Percentiles rank a stretch among this genome's conserved stretches.
phyloP scores from a whole-genome alignment of 2,113 vertebrate species.

The Platycercus adscitus region DNA sequence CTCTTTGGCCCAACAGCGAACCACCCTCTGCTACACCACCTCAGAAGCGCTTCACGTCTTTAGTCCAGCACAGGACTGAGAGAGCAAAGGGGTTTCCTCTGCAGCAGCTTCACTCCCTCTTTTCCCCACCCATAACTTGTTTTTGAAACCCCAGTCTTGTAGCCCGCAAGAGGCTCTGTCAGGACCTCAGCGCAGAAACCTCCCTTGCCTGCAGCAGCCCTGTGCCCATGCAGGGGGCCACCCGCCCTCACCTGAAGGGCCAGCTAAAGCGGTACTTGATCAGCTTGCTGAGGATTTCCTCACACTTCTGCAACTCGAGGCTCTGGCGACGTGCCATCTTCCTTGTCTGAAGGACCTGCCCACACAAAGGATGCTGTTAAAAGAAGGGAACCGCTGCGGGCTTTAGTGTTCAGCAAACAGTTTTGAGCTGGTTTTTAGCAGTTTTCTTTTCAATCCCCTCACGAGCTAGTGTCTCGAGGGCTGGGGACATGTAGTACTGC shows the following conservation, averaged over 20 bases:
- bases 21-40: not conserved
- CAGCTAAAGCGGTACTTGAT: constrained; percentile 95
- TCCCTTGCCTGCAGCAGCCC: not conserved
- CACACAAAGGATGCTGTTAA: not conserved
- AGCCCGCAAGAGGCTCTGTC: not conserved
- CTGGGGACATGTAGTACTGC: not conserved
- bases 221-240: accelerated
- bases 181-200: not conserved
- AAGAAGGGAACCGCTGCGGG: not conserved
- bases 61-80: not conserved
- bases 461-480: not conserved
- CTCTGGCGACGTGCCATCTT: constrained; percentile 77
- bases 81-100: not conserved
- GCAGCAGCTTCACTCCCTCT: not conserved
- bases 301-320: constrained; percentile 90
- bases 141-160: not conserved
- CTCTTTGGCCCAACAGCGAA: not conserved
- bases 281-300: constrained; percentile 92
- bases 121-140: not conserved
- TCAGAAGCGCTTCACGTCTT: not conserved
- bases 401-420: not conserved
- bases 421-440: not conserved
- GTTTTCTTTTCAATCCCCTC: not conserved
- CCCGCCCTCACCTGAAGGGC: constrained; percentile 90
- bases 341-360: constrained; percentile 88